These are phyloP conservation scores for Aphaenogaster ashmeadi DNA, from an alignment of 1,140 invertebrate species.

Conservation along the genomic window DNA sequence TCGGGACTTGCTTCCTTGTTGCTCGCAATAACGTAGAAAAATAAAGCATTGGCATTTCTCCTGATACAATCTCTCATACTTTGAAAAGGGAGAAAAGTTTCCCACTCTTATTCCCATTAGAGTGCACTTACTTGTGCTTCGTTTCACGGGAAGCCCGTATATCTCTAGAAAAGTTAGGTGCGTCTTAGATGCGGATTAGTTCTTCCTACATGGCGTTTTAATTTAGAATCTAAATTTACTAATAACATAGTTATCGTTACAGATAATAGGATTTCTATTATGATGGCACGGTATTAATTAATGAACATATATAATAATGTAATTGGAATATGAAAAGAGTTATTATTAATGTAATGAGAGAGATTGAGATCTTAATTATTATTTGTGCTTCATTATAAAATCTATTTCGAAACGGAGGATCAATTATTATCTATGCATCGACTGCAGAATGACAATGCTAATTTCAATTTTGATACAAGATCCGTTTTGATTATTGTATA, in stretches of 20 bases:
- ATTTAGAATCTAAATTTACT: constrained; percentile 30
- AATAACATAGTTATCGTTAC: neutral
- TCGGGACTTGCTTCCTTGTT: constrained; percentile 67
- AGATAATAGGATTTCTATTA: neutral
- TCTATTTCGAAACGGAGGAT: neutral
- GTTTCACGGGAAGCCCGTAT: constrained; percentile 52
- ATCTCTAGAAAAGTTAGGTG: constrained; percentile 37
- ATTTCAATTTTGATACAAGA: neutral
- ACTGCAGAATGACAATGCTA: neutral
- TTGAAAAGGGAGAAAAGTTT: constrained; percentile 67
- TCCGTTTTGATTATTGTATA: neutral
- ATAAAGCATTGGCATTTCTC: constrained; percentile 74
- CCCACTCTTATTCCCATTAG: constrained; percentile 75
- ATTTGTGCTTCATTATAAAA: neutral
- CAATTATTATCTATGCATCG: neutral
- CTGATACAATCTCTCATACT: constrained; percentile 71
- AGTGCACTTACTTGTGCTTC: constrained; percentile 58
- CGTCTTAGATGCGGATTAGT: constrained; percentile 15
- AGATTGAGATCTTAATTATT: neutral
- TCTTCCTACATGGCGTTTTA: neutral
- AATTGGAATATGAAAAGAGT: neutral
- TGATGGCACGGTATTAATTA: neutral
- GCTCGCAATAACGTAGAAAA: constrained; percentile 74
- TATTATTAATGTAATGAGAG: constrained; percentile 2
- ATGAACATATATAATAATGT: neutral